A percentile compares a stretch with the other conserved stretches of the same genome.
These are phyloP conservation scores for Chloroceryle inda DNA, from an alignment of 2,797 vertebrate genomes.

Conservation along the genomic window DNA sequence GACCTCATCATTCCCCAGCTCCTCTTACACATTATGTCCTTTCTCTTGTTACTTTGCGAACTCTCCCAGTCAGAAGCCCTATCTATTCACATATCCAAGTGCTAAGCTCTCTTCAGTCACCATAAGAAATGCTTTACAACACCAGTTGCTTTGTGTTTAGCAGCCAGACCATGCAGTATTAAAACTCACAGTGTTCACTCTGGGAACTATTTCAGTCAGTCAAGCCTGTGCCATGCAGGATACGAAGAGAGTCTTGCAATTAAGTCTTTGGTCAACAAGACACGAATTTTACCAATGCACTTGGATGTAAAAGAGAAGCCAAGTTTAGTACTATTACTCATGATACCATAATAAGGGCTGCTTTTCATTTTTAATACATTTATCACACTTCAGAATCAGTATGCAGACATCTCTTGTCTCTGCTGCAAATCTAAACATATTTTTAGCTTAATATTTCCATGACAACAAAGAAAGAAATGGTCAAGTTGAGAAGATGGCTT, in stretches of 20 bases:
- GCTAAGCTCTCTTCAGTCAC: background rate
- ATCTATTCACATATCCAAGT: background rate
- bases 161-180: background rate
- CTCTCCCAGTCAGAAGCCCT: background rate
- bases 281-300: background rate
- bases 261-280: background rate
- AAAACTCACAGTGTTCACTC: background rate
- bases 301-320: background rate
- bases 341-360: background rate
- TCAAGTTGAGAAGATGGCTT: conserved; percentile 22
- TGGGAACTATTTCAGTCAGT: background rate
- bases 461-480: conserved; percentile 46
- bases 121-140: background rate
- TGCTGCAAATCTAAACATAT: background rate
- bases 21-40: accelerated
- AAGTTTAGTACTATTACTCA: background rate
- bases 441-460: conserved; percentile 62
- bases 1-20: background rate
- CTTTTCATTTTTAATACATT: background rate
- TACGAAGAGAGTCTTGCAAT: background rate
- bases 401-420: background rate
- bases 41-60: background rate
- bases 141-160: background rate
- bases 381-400: background rate
- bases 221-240: background rate